Base-by-base conservation (phyloP, 2,888 invertebrate genomes). In the Drosophila algonquin region DNA sequence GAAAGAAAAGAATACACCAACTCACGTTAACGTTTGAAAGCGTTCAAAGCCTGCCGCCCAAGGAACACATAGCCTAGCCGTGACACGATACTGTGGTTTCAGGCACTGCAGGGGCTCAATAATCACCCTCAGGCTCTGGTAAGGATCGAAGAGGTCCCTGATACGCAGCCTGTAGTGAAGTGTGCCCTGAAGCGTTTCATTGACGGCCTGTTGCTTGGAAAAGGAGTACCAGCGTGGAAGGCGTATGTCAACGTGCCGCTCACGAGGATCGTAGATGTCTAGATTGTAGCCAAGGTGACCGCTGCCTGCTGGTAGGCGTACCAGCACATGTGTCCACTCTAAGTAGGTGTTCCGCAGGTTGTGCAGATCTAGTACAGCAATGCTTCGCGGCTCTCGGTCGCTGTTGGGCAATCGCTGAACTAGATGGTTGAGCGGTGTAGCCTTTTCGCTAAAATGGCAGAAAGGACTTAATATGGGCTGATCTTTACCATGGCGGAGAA, bases 241-340 rank as follows among this genome's bases (percentile, higher is more conserved):
- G 69, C 79, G 79, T 10, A 92, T 72, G 45, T 62, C 93, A 78
- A 81, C 86, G 68, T 68, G 93, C 84, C 65, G 93, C 91, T 91
- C 91, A 1, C 91, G 92, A 27, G 93, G 91, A 81, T 94, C 94
- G 86, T 94, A 94, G 63, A 95, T 92, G 79, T 96, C 96, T 6
- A 95, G 92, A 87, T 95, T 94, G 56, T 95, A 90, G 30, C 93
- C 92, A 56, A 95, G 92, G 9, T 79, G 75, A 6, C 74, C 52
- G 21, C 40, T 61, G 16, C 58, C 55, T 0, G 95, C 94, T 30
- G 94, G 93, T 27, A 96, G 93, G 90, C 94, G 94, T 27, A 97
- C 93, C 10, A 97, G 90, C 6, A 97, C 93, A 90, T 97, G 97
- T 0, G 96, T 94, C 93, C 95, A 94, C 35, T 93, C 92, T 0